Conservation (phyloP, 2,113 vertebrate species). For the Microcebus jonahi region DNA sequence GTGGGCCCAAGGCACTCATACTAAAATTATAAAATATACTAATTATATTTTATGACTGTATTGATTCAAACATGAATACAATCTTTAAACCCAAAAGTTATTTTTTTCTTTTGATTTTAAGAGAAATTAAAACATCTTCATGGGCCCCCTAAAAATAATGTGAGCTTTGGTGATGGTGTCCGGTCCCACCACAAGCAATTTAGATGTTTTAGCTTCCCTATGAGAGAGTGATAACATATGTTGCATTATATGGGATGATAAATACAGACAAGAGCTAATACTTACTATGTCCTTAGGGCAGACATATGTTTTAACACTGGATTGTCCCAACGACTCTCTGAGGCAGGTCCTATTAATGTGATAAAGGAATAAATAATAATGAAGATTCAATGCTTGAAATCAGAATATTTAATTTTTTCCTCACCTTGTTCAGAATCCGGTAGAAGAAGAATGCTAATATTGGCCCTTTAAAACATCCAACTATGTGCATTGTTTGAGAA, state of each 20-base stretch:
- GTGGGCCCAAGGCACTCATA: neutral
- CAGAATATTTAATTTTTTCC: neutral
- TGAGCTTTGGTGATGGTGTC: neutral
- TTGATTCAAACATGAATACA: neutral
- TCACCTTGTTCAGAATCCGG: neutral
- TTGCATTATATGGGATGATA: neutral
- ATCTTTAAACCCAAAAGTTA: neutral
- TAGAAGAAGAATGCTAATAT: neutral
- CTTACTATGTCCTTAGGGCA: neutral
- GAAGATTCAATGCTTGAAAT: neutral
- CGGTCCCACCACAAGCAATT: neutral
- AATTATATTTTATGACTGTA: neutral
- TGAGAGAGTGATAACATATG: neutral
- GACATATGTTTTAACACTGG: neutral
- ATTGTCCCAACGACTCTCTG: neutral
- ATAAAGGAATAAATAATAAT: neutral
- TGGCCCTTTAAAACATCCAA: neutral
- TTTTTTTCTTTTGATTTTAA: constrained; percentile 1
- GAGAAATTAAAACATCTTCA: neutral
- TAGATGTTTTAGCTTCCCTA: neutral
- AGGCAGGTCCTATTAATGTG: neutral
- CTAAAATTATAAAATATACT: neutral
- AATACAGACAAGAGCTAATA: neutral
- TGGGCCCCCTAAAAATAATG: neutral
- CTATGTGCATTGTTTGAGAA: neutral